Evolutionary conservation across 1,140 invertebrate species (phyloP).

Genomic region (Hyposmocoma kahamanoa): DNA sequence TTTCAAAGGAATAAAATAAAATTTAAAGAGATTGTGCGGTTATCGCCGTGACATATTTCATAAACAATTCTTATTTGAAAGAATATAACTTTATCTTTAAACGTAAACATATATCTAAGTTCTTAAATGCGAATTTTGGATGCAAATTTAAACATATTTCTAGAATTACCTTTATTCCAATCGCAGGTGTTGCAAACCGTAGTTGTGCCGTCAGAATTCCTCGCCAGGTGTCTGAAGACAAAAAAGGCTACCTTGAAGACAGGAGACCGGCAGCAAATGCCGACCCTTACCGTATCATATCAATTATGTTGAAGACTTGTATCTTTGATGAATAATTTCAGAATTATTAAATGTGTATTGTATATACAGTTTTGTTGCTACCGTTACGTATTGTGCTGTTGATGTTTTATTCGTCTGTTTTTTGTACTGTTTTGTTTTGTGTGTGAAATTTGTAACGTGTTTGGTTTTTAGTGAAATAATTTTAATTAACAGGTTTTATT

Average conservation of each 20-base stretch:
- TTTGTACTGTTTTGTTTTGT: too few relatives aligned
- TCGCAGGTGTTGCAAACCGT: constrained; percentile 84
- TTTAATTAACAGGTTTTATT: too few relatives aligned
- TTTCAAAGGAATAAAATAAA: background rate
- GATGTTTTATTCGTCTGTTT: too few relatives aligned
- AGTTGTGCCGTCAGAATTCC: constrained; percentile 87
- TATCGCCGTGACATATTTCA: background rate
- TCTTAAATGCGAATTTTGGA: too few relatives aligned
- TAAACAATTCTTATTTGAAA: background rate
- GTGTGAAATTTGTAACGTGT: too few relatives aligned
- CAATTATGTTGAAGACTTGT: constrained; percentile 81
- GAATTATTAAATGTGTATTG: too few relatives aligned
- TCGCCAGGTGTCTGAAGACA: constrained; percentile 87
- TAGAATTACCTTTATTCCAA: background rate
- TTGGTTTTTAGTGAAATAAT: too few relatives aligned
- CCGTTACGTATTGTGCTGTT: too few relatives aligned
- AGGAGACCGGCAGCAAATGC: constrained; percentile 94
- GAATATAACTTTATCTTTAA: too few relatives aligned
- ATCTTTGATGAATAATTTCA: constrained; percentile 68
- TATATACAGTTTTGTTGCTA: too few relatives aligned
- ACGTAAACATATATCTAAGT: too few relatives aligned
- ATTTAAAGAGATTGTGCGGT: background rate
- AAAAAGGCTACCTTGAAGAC: constrained; percentile 94
- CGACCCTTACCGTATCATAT: constrained; percentile 88
- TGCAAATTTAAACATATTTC: too few relatives aligned